Evolutionary conservation across 2,888 invertebrate genomes (phyloP).

Genomic region (Hedya salicella): DNA sequence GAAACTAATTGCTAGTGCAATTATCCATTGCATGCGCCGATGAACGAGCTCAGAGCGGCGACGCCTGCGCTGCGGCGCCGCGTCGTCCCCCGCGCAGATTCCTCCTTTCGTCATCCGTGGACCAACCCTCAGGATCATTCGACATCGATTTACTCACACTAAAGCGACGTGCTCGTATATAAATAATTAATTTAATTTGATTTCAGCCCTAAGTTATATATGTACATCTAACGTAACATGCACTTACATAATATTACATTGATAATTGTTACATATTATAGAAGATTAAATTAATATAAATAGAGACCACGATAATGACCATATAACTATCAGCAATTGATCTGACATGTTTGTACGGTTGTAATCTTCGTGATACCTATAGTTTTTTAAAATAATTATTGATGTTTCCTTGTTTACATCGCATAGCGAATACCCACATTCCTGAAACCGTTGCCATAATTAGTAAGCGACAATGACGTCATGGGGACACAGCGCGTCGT

Average conservation of each 20-base stretch:
- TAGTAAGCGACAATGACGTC: constrained; percentile 49
- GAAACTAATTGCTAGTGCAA: constrained; percentile 68
- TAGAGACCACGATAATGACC: not conserved
- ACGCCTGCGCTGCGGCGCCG: not conserved
- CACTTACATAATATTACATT: too few relatives aligned
- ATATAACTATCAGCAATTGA: constrained; percentile 13
- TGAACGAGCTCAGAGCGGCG: constrained; percentile 51
- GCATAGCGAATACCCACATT: constrained; percentile 54
- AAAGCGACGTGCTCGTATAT: too few relatives aligned
- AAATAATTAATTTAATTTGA: too few relatives aligned
- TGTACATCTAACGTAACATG: too few relatives aligned
- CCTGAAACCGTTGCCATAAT: constrained; percentile 59
- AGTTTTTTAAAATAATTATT: constrained; percentile 51
- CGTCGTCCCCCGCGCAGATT: not conserved
- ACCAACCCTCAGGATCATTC: not conserved
- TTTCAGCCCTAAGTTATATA: too few relatives aligned
- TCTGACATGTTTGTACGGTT: constrained; percentile 11
- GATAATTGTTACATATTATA: not conserved
- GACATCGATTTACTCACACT: not conserved
- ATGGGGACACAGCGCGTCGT: constrained; percentile 50
- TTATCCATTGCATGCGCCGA: constrained; percentile 64
- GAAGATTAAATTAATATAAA: not conserved
- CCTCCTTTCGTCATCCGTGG: not conserved
- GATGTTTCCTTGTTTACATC: constrained; percentile 53
- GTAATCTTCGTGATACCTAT: constrained; percentile 33